These are phyloP conservation scores for Smittia aterrima DNA, from an alignment of 2,888 invertebrate species.

Conservation along the genomic window DNA sequence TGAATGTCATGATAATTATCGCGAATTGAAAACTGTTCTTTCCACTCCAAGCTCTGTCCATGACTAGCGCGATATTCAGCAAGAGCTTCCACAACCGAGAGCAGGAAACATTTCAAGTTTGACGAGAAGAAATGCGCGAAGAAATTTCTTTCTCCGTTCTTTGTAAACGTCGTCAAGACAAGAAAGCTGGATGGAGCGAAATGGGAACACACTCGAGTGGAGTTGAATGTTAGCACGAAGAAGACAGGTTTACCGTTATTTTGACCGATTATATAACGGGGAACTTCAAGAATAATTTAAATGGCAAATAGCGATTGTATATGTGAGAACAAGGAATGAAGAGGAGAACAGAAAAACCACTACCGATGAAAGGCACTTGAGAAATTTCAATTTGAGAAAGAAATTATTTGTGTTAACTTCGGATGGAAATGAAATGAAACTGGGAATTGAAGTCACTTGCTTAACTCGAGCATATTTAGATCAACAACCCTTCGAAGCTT, in stretches of 20 bases:
- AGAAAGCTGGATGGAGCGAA: background rate
- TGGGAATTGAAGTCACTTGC: too few species aligned
- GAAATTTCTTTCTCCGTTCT: background rate
- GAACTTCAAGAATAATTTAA: slow-evolving; percentile 21
- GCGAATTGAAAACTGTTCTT: background rate
- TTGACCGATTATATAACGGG: slow-evolving; percentile 48
- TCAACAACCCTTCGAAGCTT: too few species aligned
- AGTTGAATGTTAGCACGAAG: background rate
- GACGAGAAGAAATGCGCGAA: background rate
- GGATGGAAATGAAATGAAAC: too few species aligned
- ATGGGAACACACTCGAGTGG: slow-evolving; percentile 30
- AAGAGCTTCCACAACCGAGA: too few species aligned
- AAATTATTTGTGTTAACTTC: background rate
- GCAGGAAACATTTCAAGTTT: too few species aligned
- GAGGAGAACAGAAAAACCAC: background rate
- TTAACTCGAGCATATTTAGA: too few species aligned
- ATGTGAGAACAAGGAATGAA: background rate
- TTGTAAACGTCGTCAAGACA: background rate
- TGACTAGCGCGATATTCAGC: too few species aligned
- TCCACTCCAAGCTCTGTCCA: background rate
- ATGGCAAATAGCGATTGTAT: background rate
- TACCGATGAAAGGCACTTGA: background rate
- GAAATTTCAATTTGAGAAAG: background rate
- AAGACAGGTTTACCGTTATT: slow-evolving; percentile 45
- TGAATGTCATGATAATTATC: too few species aligned